phyloP scores from a whole-genome alignment of 2,888 invertebrate genomes.

The Stomorhina lunata region DNA sequence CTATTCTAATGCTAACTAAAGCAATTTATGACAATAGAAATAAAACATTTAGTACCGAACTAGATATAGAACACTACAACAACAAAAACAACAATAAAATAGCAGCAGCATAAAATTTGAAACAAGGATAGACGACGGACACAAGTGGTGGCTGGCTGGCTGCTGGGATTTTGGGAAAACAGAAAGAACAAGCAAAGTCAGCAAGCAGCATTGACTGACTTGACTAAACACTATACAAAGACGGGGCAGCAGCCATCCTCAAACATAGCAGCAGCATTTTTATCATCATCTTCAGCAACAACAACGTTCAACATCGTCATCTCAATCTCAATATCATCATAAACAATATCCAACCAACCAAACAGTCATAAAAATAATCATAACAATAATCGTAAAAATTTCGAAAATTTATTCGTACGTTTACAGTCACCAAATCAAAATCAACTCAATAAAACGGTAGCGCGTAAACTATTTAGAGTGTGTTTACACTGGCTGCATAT shows the following conservation, averaged over 20 bases:
- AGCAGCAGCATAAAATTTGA: background rate
- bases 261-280: conserved; percentile 36
- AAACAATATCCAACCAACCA: conserved; percentile 42
- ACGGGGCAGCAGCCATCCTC: conserved; percentile 68
- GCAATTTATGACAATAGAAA: conserved; percentile 50
- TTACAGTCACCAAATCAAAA: conserved; percentile 61
- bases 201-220: conserved; percentile 48
- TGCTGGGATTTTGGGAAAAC: conserved; percentile 61
- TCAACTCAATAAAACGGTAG: conserved; percentile 58
- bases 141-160: conserved; percentile 63
- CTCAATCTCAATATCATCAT: conserved; percentile 28
- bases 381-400: conserved; percentile 78
- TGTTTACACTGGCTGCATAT: background rate
- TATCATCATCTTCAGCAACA: no score
- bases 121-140: conserved; percentile 22
- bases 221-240: no score
- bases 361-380: conserved; percentile 76
- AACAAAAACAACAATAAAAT: background rate
- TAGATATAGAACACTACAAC: conserved; percentile 7
- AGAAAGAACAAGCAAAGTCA: conserved; percentile 39
- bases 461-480: conserved; percentile 51
- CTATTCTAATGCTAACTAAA: conserved; percentile 37
- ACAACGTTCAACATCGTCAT: no score
- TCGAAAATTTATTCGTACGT: conserved; percentile 62
- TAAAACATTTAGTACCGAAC: background rate